phyloP scores from a whole-genome alignment of 2,888 invertebrate genomes.

The Catocala sponsa region DNA sequence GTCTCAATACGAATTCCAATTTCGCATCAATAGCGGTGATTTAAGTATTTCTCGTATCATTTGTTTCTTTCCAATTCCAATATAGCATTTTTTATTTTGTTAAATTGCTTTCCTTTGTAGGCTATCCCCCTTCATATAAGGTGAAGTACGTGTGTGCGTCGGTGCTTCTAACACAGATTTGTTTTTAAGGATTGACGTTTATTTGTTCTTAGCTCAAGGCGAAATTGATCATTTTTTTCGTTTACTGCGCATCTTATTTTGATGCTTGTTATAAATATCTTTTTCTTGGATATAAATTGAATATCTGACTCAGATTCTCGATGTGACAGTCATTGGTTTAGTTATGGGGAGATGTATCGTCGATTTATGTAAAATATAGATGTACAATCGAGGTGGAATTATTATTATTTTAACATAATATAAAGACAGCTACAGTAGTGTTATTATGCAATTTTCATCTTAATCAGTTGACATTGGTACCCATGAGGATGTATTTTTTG shows the following conservation, averaged over 20 bases:
- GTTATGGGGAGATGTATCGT: slow-evolving; percentile 4
- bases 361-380: too few relatives aligned
- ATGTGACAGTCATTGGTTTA: slow-evolving; percentile 25
- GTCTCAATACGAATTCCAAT: slow-evolving; percentile 69
- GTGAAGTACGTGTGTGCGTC: slow-evolving; percentile 65
- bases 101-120: slow-evolving; percentile 86
- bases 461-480: too few relatives aligned
- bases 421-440: too few relatives aligned
- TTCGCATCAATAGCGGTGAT: slow-evolving; percentile 82
- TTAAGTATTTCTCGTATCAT: slow-evolving; percentile 86
- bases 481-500: too few relatives aligned
- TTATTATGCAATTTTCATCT: too few relatives aligned
- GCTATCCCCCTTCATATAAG: slow-evolving; percentile 73
- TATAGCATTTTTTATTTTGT: slow-evolving; percentile 84
- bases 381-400: too few relatives aligned
- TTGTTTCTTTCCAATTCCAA: slow-evolving; percentile 79
- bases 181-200: slow-evolving; percentile 84
- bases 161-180: slow-evolving; percentile 77
- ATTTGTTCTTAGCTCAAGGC: slow-evolving; percentile 82
- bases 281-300: slow-evolving; percentile 11
- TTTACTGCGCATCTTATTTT: slow-evolving; percentile 42
- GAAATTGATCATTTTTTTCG: slow-evolving; percentile 70
- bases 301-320: slow-evolving; percentile 13
- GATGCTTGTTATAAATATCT: slow-evolving; percentile 34
- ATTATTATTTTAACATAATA: too few relatives aligned